A percentile compares a stretch with the other conserved stretches of the same genome.
Evolutionary conservation across 2,797 vertebrate species (phyloP).

Genomic region (Pseudomugil gertrudae): DNA sequence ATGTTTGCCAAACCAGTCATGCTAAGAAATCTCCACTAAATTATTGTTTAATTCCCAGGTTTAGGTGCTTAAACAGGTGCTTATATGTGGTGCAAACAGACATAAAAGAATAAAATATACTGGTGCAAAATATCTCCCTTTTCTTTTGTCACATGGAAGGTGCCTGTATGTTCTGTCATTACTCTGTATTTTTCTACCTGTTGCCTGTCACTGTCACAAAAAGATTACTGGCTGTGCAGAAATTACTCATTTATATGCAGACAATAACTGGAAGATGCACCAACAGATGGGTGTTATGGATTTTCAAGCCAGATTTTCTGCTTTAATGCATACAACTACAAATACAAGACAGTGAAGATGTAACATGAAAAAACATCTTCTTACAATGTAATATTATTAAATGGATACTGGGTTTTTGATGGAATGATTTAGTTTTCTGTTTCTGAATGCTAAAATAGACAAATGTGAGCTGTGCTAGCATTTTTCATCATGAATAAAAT

Average conservation of each 20-base stretch:
- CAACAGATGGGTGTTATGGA: not conserved
- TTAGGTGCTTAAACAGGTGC: not conserved
- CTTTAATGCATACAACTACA: no score
- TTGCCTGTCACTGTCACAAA: not conserved
- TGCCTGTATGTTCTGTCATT: slow-evolving; percentile 1
- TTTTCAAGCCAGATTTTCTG: slow-evolving; percentile 8
- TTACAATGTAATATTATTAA: no score
- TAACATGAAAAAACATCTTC: no score
- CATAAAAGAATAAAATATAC: not conserved
- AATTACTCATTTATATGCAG: not conserved
- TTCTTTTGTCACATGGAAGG: slow-evolving; percentile 1
- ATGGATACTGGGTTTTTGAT: not conserved
- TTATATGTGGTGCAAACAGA: not conserved
- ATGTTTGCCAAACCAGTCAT: not conserved
- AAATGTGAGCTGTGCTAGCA: not conserved
- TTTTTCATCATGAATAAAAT: not conserved
- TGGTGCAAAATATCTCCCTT: slow-evolving; percentile 1
- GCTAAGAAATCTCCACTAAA: not conserved
- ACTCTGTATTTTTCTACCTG: not conserved
- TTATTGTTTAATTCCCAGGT: not conserved
- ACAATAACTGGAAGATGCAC: not conserved
- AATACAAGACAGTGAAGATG: no score
- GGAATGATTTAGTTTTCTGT: not conserved
- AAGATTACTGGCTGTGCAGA: slow-evolving; percentile 1
- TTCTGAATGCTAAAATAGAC: not conserved